Percentiles rank a stretch among this genome's conserved stretches.
phyloP scores from a whole-genome alignment of 2,797 vertebrate species.

The Amphiprion clarkii region DNA sequence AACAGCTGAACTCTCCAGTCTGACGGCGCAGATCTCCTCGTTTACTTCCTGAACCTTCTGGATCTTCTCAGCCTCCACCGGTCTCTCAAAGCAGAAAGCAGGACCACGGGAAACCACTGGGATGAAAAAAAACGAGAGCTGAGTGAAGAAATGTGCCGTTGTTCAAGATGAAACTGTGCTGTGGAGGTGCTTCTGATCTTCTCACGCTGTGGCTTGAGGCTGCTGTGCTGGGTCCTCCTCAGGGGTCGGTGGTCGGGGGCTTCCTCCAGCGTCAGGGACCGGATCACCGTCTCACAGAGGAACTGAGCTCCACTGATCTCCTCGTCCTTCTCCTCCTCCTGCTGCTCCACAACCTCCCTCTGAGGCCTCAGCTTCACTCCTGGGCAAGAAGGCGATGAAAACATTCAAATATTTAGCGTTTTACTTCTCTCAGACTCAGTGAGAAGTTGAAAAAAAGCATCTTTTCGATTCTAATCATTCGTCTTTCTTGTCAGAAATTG shows the following conservation, averaged over 20 bases:
- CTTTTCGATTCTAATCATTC: too few species aligned
- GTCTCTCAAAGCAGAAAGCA: constrained; percentile 61
- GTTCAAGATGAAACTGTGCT: not conserved
- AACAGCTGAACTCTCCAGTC: constrained; percentile 63
- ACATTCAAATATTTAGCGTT: too few species aligned
- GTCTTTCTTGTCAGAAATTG: not conserved
- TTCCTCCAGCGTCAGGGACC: constrained; percentile 95
- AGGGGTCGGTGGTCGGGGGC: constrained; percentile 93
- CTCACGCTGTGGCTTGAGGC: constrained; percentile 84
- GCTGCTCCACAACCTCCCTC: constrained; percentile 76
- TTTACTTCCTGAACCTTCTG: constrained; percentile 35
- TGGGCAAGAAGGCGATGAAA: constrained; percentile 40
- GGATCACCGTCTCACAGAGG: constrained; percentile 97
- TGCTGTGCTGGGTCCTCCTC: constrained; percentile 76
- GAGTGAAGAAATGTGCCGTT: not conserved
- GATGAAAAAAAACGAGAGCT: not conserved
- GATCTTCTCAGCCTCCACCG: constrained; percentile 45
- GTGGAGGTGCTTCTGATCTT: not conserved
- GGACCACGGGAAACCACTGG: constrained; percentile 66
- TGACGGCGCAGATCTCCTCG: constrained; percentile 35
- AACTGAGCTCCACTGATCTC: constrained; percentile 98
- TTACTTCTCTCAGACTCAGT: not conserved
- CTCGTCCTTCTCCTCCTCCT: constrained; percentile 92
- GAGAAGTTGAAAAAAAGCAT: not conserved
- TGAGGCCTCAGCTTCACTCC: constrained; percentile 72